Percentiles rank a stretch among this genome's conserved stretches.
phyloP scores from a whole-genome alignment of 2,888 invertebrate species.

The Tipula vernalis region DNA sequence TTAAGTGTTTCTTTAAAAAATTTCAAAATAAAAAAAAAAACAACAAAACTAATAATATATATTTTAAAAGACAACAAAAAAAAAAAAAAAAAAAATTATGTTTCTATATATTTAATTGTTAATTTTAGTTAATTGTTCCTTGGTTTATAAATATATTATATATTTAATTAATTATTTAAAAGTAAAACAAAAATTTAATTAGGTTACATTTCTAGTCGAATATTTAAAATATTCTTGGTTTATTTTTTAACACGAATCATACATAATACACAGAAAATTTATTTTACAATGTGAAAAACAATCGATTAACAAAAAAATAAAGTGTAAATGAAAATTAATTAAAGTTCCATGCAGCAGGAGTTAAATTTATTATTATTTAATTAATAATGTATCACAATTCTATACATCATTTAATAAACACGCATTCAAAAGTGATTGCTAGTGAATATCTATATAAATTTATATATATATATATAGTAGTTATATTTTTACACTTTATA shows the following conservation, averaged over 20 bases:
- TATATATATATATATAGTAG: neutral
- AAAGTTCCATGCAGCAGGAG: neutral
- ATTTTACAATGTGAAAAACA: neutral
- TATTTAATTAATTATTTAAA: neutral
- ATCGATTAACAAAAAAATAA: neutral
- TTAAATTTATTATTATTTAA: neutral
- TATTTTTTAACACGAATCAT: neutral
- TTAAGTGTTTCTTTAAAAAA: neutral
- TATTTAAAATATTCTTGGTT: neutral
- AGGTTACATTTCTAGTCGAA: neutral
- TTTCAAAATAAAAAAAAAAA: neutral
- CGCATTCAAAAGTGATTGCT: neutral
- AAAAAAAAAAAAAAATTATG: neutral
- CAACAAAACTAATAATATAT: neutral
- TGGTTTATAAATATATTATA: neutral
- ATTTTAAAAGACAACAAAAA: neutral
- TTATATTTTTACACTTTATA: neutral
- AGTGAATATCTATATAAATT: neutral
- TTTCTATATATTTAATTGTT: neutral
- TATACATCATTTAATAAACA: neutral
- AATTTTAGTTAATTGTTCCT: constrained; percentile 4
- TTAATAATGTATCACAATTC: neutral
- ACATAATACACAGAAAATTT: neutral
- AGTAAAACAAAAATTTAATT: neutral
- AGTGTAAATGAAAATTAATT: neutral